Base-by-base conservation (phyloP, 2,888 invertebrate species). In the Lissonota sp. region DNA sequence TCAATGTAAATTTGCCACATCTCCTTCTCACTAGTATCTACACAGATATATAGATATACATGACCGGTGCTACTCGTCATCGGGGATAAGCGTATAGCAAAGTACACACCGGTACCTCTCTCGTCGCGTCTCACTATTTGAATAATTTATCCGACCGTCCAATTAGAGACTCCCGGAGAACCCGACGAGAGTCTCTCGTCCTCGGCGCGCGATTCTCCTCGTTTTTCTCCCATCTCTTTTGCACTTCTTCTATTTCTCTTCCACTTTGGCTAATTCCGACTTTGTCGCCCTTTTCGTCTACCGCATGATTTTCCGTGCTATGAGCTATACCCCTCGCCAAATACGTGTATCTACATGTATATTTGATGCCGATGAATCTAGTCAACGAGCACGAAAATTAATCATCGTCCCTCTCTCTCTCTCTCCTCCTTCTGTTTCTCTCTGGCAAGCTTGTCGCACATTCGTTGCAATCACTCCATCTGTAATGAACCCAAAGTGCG, bases 91-190 rank as follows among this genome's bases (percentile, higher is more conserved):
- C 51, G 12, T 72, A 57, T 42, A 66, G 57, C 60, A 66, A 67
- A 75, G 44, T 37, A 67, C 44, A 67, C 37, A 75, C 64, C 6
- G 40, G 16, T 39, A 63, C 64, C 58, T 57, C 39, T 71, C 55
- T 63, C 49, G 67, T 77, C 72, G 26, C 26, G 76, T 71, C 44
- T 71, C 58, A 67, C 60, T 83, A 80, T 84, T 83, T 84, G 82
- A 82, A 81, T 84, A 84, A 84, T 83, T 83, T 82, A 72, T 79
- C 67, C 66, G 67, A 79, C 67, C 73, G 78, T 83, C 82, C 83
- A 84, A 84, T 84, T 80, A 84, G 84, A 82, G 80, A 78, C 76
- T 82, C 69, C 49, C 67, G 64, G 67, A 64, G 26, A 26, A 26
- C 63, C 42, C 57, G 69, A 58, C 57, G 46, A 72, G 57, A 58